Evolutionary conservation across 2,888 invertebrate genomes (phyloP), one percentile per base, ranked within the genome.

Genomic region (Alcis repandata): DNA sequence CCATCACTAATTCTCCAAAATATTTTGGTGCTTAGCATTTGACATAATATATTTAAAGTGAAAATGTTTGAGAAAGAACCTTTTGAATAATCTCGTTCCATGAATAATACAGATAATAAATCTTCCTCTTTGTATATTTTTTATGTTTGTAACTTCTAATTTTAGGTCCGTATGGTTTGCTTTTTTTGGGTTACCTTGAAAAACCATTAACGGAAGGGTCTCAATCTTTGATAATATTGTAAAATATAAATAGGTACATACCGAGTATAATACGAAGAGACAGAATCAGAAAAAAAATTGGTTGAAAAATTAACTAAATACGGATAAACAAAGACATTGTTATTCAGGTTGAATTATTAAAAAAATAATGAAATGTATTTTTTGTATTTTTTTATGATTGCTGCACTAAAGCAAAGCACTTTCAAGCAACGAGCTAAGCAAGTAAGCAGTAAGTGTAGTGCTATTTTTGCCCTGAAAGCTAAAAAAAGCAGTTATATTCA

Each of bases 61-160:
- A 59, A 53, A 60, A 57, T 70, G 10, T 72, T 61, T 65, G 40
- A 65, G 64, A 59, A 59, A 68, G 68, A 61, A 59, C 43, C 45
- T 49, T 66, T 69, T 53, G 65, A 70, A 70, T 49, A 63, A 67
- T 73, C 61, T 59, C 58, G 56, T 77, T 72, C 67, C 74, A 80
- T 82, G 79, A 76, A 79, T 79, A 76, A 77, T 62, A 48, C 59
- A 43, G 72, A 69, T 73, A 67, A 78, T 79, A 80, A 81, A 84
- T 84, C 76, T 79, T 70, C 57, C 67, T 72, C 73, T 74, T 63
- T 51, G 64, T 63, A 49, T 69, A 63, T 72, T 62, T 66, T 67
- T 74, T 69, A 64, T 67, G 67, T 63, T 71, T 65, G 62, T 72
- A 71, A 70, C 68, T 72, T 67, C 61, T 59, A 72, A 75, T 75